phyloP scores from a whole-genome alignment of 2,888 invertebrate species.

The Bellardia bayeri region DNA sequence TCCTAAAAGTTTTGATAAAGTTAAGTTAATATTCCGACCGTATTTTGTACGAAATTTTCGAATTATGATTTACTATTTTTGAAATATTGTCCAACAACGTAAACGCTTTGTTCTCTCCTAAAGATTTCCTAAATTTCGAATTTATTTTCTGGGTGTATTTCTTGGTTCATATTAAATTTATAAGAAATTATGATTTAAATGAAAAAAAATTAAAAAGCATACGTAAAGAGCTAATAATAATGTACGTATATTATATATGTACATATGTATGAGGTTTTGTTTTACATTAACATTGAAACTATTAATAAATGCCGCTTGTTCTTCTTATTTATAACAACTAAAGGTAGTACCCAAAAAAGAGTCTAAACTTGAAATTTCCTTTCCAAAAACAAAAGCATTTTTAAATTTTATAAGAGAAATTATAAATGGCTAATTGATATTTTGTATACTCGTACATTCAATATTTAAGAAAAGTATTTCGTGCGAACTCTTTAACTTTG shows the following conservation, averaged over 20 bases:
- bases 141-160: background rate
- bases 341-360: background rate
- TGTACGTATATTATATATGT: background rate
- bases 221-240: background rate
- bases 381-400: no score
- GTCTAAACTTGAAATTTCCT: background rate
- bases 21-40: no score
- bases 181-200: constrained; percentile 31
- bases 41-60: no score
- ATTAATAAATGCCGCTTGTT: constrained; percentile 52
- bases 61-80: no score
- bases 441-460: background rate
- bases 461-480: background rate
- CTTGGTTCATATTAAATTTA: background rate
- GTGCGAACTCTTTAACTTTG: background rate
- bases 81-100: no score
- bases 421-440: no score
- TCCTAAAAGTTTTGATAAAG: no score
- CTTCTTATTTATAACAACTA: background rate
- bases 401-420: no score
- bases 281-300: constrained; percentile 56
- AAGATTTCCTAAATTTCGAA: no score
- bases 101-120: no score
- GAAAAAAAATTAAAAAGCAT: background rate
- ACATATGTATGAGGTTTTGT: constrained; percentile 12